Base-by-base conservation (phyloP, 2,888 invertebrate genomes). In the Muscina levida region DNA sequence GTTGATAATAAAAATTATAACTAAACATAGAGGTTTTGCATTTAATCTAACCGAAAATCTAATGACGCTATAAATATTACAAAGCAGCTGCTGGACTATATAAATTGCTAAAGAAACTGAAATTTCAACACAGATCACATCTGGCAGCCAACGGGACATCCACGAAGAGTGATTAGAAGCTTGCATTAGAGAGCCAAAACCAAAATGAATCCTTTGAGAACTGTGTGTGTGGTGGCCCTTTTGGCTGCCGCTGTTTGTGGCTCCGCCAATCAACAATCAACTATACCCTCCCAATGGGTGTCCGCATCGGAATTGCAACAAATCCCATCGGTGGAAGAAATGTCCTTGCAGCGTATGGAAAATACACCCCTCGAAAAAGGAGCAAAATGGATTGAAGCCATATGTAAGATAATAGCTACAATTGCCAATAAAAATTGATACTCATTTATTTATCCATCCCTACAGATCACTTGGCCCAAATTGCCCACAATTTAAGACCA, bases 241-340 rank as follows among this genome's bases (percentile, higher is more conserved):
- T 80, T 89, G 4, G 15, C 86, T 75, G 84, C 85, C 11, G 84
- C 82, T 24, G 81, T 84, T 48, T 51, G 84, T 75, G 88, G 85
- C 17, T 15, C 67, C 5, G 56, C 74, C 13, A 42, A 57, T 17
- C 42, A 71, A 8, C 56, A 73, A 15, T 46, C 57, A 15, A 31
- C 37, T 56, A 84, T 86, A 76, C 89, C 89, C 31, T 85, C 84
- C 44, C 85, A 87, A 68, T 88, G 89, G 88, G 79, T 88, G 0
- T 85, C 82, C 13, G 53, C 73, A 0, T 82, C 72, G n/a, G 84
- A 89, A 10, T 82, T 88, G 39, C 83, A 88, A 65, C 76, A 84
- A 56, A 59, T 85, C 75, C 87, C 89, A 0, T 44, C 79, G 24
- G 68, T 89, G 3, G 85, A 87, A 48, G 85, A 88, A 10, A 82